These are phyloP conservation scores for Rana temporaria DNA, from an alignment of 2,113 vertebrate species.

Conservation along the genomic window DNA sequence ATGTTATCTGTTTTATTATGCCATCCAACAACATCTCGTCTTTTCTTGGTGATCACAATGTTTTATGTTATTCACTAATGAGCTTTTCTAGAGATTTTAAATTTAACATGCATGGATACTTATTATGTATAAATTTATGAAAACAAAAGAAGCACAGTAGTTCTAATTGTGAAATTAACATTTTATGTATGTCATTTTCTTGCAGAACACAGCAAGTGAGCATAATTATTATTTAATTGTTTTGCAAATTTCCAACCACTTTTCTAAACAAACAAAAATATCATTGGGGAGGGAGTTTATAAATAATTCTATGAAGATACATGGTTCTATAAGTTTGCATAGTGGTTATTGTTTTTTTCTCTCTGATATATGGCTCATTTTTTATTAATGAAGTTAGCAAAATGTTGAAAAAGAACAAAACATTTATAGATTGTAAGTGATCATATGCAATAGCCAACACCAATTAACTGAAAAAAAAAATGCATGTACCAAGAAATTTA, in stretches of 20 bases:
- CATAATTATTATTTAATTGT: slow-evolving; percentile 51
- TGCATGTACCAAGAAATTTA: no score
- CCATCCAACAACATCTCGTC: slow-evolving; percentile 43
- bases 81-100: slow-evolving; percentile 48
- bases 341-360: slow-evolving; percentile 1
- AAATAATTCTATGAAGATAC: slow-evolving; percentile 27
- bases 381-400: slow-evolving; percentile 2
- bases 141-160: slow-evolving; percentile 51
- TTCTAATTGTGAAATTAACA: slow-evolving; percentile 51
- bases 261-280: slow-evolving; percentile 47
- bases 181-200: slow-evolving; percentile 47
- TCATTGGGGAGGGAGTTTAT: slow-evolving; percentile 36
- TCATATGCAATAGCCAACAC: no score
- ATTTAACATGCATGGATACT: slow-evolving; percentile 47
- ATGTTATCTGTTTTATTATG: slow-evolving; percentile 48
- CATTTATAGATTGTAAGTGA: no score
- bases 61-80: slow-evolving; percentile 49
- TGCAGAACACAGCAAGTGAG: slow-evolving; percentile 43
- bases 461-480: no score
- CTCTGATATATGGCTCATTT: neutral
- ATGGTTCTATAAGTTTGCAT: neutral
- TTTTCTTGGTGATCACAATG: slow-evolving; percentile 49
- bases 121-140: slow-evolving; percentile 53
- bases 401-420: neutral
- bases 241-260: slow-evolving; percentile 27